Conservation (phyloP, 37 sponge, comb jelly and placozoan genomes). For the Chondrilla cf. caribensis region DNA sequence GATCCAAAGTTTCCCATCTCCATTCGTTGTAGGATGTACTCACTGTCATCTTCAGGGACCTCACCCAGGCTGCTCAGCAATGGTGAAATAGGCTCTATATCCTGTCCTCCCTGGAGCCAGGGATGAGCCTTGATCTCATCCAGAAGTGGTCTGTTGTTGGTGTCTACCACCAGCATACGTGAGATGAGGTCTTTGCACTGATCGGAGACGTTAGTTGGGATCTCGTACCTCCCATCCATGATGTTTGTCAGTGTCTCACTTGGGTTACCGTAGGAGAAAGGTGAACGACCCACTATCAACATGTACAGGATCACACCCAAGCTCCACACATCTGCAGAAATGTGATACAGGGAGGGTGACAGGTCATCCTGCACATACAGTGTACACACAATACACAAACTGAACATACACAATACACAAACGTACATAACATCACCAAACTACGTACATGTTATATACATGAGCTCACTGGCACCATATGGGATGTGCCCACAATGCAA, state of each 20-base stretch:
- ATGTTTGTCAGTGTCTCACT: constrained; percentile 93
- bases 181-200: constrained; percentile 50
- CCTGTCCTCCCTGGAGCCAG: constrained; percentile 41
- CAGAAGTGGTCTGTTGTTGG: constrained; percentile 49
- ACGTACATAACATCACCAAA: not conserved
- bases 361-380: not conserved
- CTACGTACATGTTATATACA: not conserved
- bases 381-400: too few relatives aligned
- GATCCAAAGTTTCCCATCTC: constrained; percentile 76
- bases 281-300: constrained; percentile 87
- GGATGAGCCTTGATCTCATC: constrained; percentile 52
- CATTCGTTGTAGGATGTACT: constrained; percentile 62
- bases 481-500: too few relatives aligned
- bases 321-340: constrained; percentile 90
- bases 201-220: constrained; percentile 67
- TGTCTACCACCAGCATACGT: constrained; percentile 70
- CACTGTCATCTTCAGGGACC: constrained; percentile 57
- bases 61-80: constrained; percentile 48
- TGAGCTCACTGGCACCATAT: not conserved
- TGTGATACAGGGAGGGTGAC: not conserved
- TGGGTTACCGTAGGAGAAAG: constrained; percentile 85
- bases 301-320: constrained; percentile 95
- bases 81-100: constrained; percentile 16
- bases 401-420: not conserved
- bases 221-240: constrained; percentile 90